Evolutionary conservation across 2,797 vertebrate genomes (phyloP).

Genomic region (Hyperoplus immaculatus): DNA sequence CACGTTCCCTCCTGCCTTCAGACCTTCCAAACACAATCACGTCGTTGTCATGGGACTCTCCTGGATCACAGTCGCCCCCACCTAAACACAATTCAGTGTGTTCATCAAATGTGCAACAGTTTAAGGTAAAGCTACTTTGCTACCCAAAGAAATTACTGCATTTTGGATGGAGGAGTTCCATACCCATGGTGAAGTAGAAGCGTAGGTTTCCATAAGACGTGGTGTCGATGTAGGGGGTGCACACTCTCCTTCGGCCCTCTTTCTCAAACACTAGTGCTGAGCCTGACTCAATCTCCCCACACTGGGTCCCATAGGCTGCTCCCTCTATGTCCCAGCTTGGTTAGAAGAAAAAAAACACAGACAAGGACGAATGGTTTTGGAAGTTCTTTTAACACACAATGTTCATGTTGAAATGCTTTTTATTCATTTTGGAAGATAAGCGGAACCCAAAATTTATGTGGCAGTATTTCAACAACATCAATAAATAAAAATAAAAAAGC

Average conservation of each 20-base stretch:
- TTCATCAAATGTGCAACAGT: neutral
- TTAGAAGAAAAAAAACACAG: slow-evolving; percentile 10
- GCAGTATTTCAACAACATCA: neutral
- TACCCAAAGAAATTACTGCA: slow-evolving; percentile 1
- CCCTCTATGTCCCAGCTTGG: slow-evolving; percentile 95
- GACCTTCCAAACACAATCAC: slow-evolving; percentile 90
- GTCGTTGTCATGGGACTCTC: slow-evolving; percentile 93
- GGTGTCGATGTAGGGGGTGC: slow-evolving; percentile 95
- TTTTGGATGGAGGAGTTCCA: slow-evolving; percentile 3
- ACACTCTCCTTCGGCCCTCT: slow-evolving; percentile 92
- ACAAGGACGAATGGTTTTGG: slow-evolving; percentile 1
- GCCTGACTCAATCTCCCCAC: slow-evolving; percentile 95
- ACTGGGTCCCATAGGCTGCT: slow-evolving; percentile 90
- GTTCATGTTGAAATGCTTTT: neutral
- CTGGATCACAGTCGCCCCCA: slow-evolving; percentile 91
- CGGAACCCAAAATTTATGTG: neutral
- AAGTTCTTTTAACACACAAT: neutral
- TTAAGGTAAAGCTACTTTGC: neutral
- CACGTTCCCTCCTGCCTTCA: slow-evolving; percentile 90
- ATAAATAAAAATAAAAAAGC: neutral
- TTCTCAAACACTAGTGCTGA: slow-evolving; percentile 92
- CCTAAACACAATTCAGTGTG: slow-evolving; percentile 80
- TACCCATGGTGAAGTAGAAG: slow-evolving; percentile 95
- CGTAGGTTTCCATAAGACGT: slow-evolving; percentile 95
- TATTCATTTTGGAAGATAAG: neutral